Evolutionary conservation across 2,888 invertebrate genomes (phyloP).

Genomic region (Rhagophthalmus giganteus): DNA sequence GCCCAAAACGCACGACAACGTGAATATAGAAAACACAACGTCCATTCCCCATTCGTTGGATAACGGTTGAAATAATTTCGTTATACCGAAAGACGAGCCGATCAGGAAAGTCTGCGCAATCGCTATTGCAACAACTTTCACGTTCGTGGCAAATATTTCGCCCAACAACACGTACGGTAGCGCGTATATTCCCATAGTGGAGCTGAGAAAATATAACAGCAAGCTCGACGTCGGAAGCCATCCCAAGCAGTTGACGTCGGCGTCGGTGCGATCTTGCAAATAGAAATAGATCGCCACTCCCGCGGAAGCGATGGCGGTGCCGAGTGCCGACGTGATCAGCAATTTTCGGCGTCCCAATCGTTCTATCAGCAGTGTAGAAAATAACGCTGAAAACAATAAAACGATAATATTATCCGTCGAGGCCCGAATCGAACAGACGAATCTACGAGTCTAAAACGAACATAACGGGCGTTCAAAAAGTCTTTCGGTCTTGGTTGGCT

Average conservation of each 20-base stretch:
- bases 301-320: constrained; percentile 60
- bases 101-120: constrained; percentile 62
- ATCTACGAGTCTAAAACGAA: too few relatives aligned
- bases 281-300: constrained; percentile 61
- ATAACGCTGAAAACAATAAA: constrained; percentile 2
- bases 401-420: neutral
- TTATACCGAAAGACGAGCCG: constrained; percentile 60
- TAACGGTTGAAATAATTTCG: constrained; percentile 63
- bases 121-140: constrained; percentile 64
- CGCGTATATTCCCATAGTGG: constrained; percentile 63
- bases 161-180: constrained; percentile 66
- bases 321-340: constrained; percentile 59
- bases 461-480: too few relatives aligned
- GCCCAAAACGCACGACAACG: constrained; percentile 60
- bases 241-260: constrained; percentile 53
- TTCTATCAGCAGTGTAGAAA: constrained; percentile 49
- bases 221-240: constrained; percentile 61
- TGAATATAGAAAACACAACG: constrained; percentile 64
- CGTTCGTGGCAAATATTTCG: constrained; percentile 66
- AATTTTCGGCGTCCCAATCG: constrained; percentile 61
- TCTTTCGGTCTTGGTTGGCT: too few relatives aligned
- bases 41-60: constrained; percentile 62
- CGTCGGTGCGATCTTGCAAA: constrained; percentile 54
- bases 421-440: too few relatives aligned
- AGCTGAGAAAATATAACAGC: constrained; percentile 62